These are phyloP conservation scores for Atrina japonica DNA, from an alignment of 2,888 invertebrate genomes.

Conservation along the genomic window DNA sequence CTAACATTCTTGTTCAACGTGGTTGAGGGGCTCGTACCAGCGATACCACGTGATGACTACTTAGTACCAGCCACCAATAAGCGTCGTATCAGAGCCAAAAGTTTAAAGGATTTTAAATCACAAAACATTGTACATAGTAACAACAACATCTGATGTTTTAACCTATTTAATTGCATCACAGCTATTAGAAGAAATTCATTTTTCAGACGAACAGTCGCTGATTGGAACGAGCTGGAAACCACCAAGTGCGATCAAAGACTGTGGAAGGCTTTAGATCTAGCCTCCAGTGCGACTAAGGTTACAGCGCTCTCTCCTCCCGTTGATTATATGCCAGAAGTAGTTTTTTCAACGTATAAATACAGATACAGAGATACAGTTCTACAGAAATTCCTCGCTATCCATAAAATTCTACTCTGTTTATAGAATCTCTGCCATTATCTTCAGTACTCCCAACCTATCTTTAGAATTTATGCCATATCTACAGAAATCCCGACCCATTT, in stretches of 20 bases:
- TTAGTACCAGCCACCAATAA: conserved; percentile 2
- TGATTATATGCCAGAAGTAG: too few species aligned
- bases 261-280: conserved; percentile 2
- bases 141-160: neutral
- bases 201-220: neutral
- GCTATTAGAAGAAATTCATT: neutral
- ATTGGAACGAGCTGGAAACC: neutral
- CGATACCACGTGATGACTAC: too few species aligned
- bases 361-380: too few species aligned
- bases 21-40: too few species aligned
- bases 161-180: neutral
- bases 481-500: too few species aligned
- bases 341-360: too few species aligned
- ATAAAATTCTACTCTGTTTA: too few species aligned
- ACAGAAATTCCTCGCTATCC: too few species aligned
- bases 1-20: neutral
- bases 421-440: too few species aligned
- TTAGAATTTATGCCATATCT: too few species aligned
- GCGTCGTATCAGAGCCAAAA: neutral
- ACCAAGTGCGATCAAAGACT: neutral
- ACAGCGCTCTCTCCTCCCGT: neutral
- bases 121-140: too few species aligned
- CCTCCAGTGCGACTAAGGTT: neutral
- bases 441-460: too few species aligned
- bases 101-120: neutral